Conservation (phyloP, 2,888 invertebrate species). For the Drosophila monieri region DNA sequence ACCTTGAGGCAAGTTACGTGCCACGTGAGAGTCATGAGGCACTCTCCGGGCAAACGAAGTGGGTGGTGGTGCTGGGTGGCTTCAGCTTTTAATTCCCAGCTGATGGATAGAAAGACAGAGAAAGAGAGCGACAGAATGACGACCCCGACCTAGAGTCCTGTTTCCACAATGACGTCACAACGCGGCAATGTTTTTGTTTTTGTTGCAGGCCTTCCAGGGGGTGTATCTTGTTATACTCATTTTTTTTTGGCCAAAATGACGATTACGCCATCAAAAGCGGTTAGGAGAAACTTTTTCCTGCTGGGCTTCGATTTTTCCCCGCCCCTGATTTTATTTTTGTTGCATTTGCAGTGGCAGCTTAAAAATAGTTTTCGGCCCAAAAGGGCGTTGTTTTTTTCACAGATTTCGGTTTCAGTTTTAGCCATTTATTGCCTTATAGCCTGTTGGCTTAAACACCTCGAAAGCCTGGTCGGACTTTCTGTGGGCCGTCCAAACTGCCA, state of each 20-base stretch:
- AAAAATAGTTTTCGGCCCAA: conserved; percentile 40
- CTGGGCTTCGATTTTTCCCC: conserved; percentile 51
- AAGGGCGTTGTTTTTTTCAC: conserved; percentile 33
- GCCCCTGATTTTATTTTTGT: conserved; percentile 65
- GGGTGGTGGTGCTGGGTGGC: conserved; percentile 17
- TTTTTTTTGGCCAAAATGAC: not conserved
- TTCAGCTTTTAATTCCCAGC: conserved; percentile 33
- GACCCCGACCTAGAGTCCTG: conserved; percentile 64
- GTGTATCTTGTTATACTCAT: conserved; percentile 26
- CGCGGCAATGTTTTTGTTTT: conserved; percentile 40
- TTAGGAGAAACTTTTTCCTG: conserved; percentile 14
- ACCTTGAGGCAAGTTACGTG: conserved; percentile 58
- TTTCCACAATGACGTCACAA: conserved; percentile 73
- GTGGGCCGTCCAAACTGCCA: conserved; percentile 52
- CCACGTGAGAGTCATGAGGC: conserved; percentile 59
- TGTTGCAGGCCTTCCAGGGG: conserved; percentile 42
- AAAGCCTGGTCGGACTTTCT: conserved; percentile 20
- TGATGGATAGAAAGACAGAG: conserved; percentile 14
- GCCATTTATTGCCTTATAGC: not conserved
- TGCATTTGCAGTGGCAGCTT: conserved; percentile 38
- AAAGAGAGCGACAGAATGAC: conserved; percentile 27
- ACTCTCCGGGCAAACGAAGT: conserved; percentile 27
- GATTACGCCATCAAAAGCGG: conserved; percentile 67
- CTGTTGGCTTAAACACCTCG: conserved; percentile 11
- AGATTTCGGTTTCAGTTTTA: not conserved